phyloP scores from a whole-genome alignment of 2,888 invertebrate genomes.

The Hylaea fasciaria region DNA sequence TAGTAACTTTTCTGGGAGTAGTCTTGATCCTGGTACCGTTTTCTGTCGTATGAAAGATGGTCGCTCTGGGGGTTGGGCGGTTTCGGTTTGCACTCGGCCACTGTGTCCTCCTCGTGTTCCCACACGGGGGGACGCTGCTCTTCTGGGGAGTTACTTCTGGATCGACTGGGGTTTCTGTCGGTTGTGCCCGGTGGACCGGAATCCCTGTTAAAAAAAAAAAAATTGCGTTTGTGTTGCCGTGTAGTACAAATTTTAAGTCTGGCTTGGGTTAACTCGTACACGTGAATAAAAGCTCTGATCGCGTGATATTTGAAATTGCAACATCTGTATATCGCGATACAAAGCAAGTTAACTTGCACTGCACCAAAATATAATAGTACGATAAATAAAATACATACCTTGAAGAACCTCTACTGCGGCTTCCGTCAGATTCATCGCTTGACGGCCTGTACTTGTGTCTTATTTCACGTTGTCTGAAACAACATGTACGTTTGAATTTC shows the following conservation, averaged over 20 bases:
- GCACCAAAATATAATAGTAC: no score
- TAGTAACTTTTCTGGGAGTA: constrained; percentile 27
- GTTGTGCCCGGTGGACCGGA: constrained; percentile 50
- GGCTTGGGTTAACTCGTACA: no score
- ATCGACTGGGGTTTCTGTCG: constrained; percentile 59
- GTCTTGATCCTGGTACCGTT: constrained; percentile 35
- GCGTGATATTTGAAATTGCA: no score
- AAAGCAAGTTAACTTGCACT: no score
- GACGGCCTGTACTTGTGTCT: constrained; percentile 87
- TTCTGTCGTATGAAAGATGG: constrained; percentile 26
- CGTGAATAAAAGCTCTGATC: no score
- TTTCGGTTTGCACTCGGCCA: constrained; percentile 13
- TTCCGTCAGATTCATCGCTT: constrained; percentile 72
- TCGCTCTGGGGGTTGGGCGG: constrained; percentile 30
- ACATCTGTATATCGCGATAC: no score
- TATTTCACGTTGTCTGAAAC: constrained; percentile 91
- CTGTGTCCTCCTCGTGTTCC: constrained; percentile 37
- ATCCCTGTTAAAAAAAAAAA: constrained; percentile 50
- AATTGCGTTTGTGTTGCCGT: no score
- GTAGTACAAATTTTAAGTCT: no score
- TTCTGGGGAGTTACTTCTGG: constrained; percentile 65
- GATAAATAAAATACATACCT: constrained; percentile 52
- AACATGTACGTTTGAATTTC: neutral
- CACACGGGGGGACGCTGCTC: constrained; percentile 49
- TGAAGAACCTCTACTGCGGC: constrained; percentile 70